phyloP scores from a whole-genome alignment of 2,888 invertebrate genomes.

The Sipunculus nudus region DNA sequence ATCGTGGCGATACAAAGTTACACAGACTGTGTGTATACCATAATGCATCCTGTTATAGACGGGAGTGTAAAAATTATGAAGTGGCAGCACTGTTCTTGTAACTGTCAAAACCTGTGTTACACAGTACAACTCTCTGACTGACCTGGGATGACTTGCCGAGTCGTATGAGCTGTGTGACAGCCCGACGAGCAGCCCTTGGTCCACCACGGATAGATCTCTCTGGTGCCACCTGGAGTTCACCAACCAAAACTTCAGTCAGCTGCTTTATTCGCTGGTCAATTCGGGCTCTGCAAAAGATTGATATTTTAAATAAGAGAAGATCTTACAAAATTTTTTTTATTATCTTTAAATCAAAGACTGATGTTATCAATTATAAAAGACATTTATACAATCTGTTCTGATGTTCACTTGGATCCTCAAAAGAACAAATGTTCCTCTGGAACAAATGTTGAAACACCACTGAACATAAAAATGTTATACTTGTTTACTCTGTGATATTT shows the following conservation, averaged over 20 bases:
- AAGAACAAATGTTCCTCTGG: neutral
- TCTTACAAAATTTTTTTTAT: neutral
- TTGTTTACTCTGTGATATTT: too few relatives aligned
- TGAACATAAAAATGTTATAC: too few relatives aligned
- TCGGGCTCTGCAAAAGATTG: constrained; percentile 50
- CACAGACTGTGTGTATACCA: too few relatives aligned
- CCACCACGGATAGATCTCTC: constrained; percentile 88
- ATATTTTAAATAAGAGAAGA: neutral
- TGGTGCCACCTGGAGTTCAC: constrained; percentile 87
- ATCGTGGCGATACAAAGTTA: too few relatives aligned
- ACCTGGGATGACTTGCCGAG: constrained; percentile 75
- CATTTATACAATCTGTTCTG: too few relatives aligned
- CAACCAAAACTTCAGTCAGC: constrained; percentile 86
- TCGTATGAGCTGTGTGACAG: constrained; percentile 84
- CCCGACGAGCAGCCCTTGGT: constrained; percentile 84
- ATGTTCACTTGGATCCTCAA: too few relatives aligned
- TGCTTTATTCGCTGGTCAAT: constrained; percentile 67
- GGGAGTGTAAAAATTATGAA: too few relatives aligned
- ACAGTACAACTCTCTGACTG: too few relatives aligned
- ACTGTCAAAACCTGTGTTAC: too few relatives aligned
- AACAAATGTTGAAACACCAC: neutral
- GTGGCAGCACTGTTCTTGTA: neutral
- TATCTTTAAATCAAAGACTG: neutral
- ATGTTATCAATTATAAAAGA: too few relatives aligned
- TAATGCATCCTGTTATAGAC: too few relatives aligned